Evolutionary conservation across 2,797 vertebrate species (phyloP).

Genomic region (Thaleichthys pacificus): DNA sequence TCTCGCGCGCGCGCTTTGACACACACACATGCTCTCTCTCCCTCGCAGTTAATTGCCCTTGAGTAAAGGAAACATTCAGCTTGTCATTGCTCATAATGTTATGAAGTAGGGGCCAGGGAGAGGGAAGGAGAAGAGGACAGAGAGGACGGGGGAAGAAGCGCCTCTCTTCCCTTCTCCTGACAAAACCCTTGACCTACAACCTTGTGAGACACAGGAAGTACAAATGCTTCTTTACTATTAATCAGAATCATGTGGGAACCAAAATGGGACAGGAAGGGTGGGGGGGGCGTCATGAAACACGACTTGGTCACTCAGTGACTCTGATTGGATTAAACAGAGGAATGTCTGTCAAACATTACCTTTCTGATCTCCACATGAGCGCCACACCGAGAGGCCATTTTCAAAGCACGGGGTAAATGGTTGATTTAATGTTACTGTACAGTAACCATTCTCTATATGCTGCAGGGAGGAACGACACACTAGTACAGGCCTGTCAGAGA

Average conservation of each 20-base stretch:
- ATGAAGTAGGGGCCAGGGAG: slow-evolving; percentile 46
- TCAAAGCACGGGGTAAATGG: background rate
- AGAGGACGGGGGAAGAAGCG: slow-evolving; percentile 8
- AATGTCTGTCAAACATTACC: background rate
- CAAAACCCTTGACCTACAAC: slow-evolving; percentile 46
- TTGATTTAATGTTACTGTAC: slow-evolving; percentile 14
- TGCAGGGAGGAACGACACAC: slow-evolving; percentile 15
- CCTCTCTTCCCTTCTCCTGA: background rate
- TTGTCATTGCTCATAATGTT: slow-evolving; percentile 50
- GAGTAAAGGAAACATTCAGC: slow-evolving; percentile 38
- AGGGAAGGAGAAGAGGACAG: slow-evolving; percentile 17
- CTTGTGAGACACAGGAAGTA: slow-evolving; percentile 47
- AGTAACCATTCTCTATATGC: too few relatives aligned
- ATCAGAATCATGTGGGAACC: slow-evolving; percentile 43
- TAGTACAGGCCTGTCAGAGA: slow-evolving; percentile 14
- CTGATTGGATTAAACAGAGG: background rate
- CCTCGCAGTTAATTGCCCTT: background rate
- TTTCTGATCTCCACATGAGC: background rate
- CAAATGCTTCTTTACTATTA: slow-evolving; percentile 30
- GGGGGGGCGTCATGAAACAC: slow-evolving; percentile 19
- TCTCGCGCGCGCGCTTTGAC: background rate
- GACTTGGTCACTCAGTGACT: background rate
- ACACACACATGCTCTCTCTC: slow-evolving; percentile 11
- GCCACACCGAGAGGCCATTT: background rate
- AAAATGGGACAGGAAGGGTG: background rate